Percentiles rank a stretch among this genome's conserved stretches.
These are phyloP conservation scores for Brachyptera risi DNA, from an alignment of 2,888 invertebrate genomes.

Conservation along the genomic window DNA sequence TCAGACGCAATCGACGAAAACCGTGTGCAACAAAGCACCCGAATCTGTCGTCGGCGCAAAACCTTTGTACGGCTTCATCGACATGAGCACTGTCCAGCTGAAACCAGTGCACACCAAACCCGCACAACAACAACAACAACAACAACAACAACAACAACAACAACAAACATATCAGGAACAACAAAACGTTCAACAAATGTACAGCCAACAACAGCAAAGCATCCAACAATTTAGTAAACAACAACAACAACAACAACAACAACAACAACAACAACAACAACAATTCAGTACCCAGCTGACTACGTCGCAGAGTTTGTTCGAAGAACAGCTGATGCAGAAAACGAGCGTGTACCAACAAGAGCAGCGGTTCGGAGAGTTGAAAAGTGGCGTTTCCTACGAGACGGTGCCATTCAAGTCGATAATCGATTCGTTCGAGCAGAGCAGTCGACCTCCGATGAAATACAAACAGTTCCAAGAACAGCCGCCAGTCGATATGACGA, in stretches of 20 bases:
- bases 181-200: conserved; percentile 23
- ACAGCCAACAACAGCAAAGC: conserved; percentile 26
- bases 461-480: conserved; percentile 47
- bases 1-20: background rate
- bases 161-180: background rate
- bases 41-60: conserved; percentile 21
- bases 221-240: conserved; percentile 3
- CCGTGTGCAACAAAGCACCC: conserved; percentile 2
- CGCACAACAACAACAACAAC: conserved; percentile 10
- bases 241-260: background rate
- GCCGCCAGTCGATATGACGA: background rate
- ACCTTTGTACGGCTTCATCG: conserved; percentile 23
- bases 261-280: conserved; percentile 16
- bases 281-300: conserved; percentile 38
- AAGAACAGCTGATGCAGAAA: conserved; percentile 37
- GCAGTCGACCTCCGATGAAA: conserved; percentile 53
- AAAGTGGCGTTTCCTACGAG: conserved; percentile 29
- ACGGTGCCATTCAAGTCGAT: conserved; percentile 44
- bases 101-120: conserved; percentile 11
- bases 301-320: conserved; percentile 31
- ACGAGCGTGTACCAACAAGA: conserved; percentile 47
- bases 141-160: conserved; percentile 11
- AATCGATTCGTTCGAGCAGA: conserved; percentile 59
- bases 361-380: conserved; percentile 29
- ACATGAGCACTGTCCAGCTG: conserved; percentile 17